Base-by-base conservation (phyloP, 2,888 invertebrate species). In the Dicyrtoma fusca region DNA sequence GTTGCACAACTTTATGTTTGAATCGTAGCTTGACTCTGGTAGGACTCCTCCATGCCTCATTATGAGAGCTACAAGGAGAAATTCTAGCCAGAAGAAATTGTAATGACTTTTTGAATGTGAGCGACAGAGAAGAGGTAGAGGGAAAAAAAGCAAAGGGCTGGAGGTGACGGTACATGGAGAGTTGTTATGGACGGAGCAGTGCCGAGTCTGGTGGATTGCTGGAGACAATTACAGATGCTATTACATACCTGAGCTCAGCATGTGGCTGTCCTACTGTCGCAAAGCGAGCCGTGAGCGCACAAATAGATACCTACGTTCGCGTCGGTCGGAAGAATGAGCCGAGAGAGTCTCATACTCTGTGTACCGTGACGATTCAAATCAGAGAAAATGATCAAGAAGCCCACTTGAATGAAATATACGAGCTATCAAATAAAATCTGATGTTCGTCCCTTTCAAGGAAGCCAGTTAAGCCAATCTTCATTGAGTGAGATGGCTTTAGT, bases 401-500 rank as follows among this genome's bases (percentile, higher is more conserved):
- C 49, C 51, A 55, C 42, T 55, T 55, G 66, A 66, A 55, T 55
- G 66, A 55, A 66, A 59, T 64, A 72, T 64, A 69, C 44, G 23
- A 19, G 71, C 72, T 72, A 74, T 72, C 72, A 72, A 72, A 72
- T 72, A 69, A 72, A 72, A 74, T 72, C 72, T 72, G 47, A 72
- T 75, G 72, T 70, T 72, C 63, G 63, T 57, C 72, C 75, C 75
- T 71, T 71, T 72, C 71, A 69, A 72, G 75, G 72, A 68, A 72
- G 68, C 64, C 65, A 74, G 66, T 69, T 69, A 72, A 73, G 71
- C 68, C 72, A 75, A 75, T 75, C 70, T 75, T 73, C 71, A 69
- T 69, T 69, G 72, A 72, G 66, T 65, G 42, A 76, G 79, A 79
- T 77, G 74, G 73, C 72, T 74, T 72, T 69, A 71, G 65, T 71